Base-by-base conservation (phyloP, 2,888 invertebrate species). In the Parochlus steinenii region DNA sequence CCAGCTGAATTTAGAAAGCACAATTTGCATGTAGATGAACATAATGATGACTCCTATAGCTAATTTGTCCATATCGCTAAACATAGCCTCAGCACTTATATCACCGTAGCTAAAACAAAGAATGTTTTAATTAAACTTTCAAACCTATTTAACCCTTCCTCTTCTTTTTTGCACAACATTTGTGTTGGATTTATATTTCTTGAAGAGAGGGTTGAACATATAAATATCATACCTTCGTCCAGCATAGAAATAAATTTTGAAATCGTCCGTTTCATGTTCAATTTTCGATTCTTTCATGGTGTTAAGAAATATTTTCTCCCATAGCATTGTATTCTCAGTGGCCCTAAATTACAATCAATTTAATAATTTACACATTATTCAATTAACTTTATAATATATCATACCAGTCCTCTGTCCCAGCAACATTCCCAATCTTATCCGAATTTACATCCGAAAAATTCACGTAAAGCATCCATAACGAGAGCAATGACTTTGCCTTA, bases 1-100 rank as follows among this genome's bases (percentile, higher is more conserved):
- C 65, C 74, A 71, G 52, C 79, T 81, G 51, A 64, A 75, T 49
- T 73, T 70, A 6, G 82, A 81, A 35, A 83, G 60, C 41, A 76
- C 74, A 43, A 76, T 55, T 43, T 72, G 65, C 26, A 85, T 73
- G 49, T 81, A 86, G 24, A 78, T 47, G 46, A 79, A 73, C 71
- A 83, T 79, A 31, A 82, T 52, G 25, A 66, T 42, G 41, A 74
- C 70, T 30, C 83, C 83, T 38, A 71, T 49, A 20, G 67, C 58
- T 14, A 85, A 53, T 56, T 74, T 74, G 44, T 70, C 70, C 39
- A 78, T 59, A 48, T 83, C 83, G 53, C 74, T 68, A 50, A 78
- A 75, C 64, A 81, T 72, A 6, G 74, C 63, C 30, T 65, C 61
- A 3, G 68, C 66, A 51, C 74, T 79, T 20, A 77, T 67, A 50